A percentile compares a stretch with the other conserved stretches of the same genome.
Evolutionary conservation across 2,888 invertebrate genomes (phyloP).

Genomic region (Amiota minor): DNA sequence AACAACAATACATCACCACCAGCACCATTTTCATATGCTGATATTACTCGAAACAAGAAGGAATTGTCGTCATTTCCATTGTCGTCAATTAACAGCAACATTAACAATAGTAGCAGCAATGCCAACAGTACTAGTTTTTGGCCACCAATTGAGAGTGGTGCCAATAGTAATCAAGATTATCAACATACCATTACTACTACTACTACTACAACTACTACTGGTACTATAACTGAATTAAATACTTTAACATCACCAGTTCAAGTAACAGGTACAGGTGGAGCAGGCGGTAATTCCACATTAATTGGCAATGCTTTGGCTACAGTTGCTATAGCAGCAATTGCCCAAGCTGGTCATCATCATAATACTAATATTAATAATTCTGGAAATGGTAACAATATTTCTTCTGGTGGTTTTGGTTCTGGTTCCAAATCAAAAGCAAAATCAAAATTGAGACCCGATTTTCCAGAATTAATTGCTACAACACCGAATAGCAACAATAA

Average conservation of each 20-base stretch:
- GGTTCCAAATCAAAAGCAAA: conserved; percentile 41
- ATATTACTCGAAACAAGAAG: conserved; percentile 79
- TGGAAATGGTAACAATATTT: background rate
- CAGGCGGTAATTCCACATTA: background rate
- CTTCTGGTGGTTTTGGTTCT: background rate
- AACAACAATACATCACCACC: conserved; percentile 43
- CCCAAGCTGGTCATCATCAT: background rate
- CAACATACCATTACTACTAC: background rate
- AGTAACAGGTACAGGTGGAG: background rate
- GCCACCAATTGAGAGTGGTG: conserved; percentile 17
- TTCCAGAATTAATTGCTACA: conserved; percentile 57
- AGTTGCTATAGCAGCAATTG: background rate
- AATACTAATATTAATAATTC: background rate
- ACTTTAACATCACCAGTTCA: background rate
- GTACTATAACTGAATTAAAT: no score
- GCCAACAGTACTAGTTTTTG: conserved; percentile 29
- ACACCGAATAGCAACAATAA: background rate
- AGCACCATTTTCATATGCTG: conserved; percentile 81
- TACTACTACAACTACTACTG: no score
- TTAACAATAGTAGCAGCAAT: conserved; percentile 40
- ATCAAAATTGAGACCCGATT: conserved; percentile 55
- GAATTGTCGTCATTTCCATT: conserved; percentile 47
- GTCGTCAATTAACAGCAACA: conserved; percentile 49
- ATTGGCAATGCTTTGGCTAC: background rate
- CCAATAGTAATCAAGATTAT: background rate